A percentile compares a stretch with the other conserved stretches of the same genome.
Conservation (phyloP, 2,113 vertebrate species). For the Podilymbus podiceps region DNA sequence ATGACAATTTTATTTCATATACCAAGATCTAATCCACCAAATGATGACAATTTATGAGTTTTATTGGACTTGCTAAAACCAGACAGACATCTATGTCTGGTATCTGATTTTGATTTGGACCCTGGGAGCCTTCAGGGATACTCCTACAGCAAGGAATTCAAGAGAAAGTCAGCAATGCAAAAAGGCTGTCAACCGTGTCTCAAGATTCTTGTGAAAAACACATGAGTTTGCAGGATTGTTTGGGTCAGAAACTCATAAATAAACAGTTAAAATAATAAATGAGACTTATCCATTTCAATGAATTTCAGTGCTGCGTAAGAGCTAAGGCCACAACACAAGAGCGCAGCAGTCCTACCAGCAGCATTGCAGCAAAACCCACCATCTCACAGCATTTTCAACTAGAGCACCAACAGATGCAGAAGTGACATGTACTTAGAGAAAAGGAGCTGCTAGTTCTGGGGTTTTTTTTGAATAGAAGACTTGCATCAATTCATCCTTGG, state of each 20-base stretch:
- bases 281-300: not conserved
- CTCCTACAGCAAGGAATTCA: not conserved
- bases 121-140: not conserved
- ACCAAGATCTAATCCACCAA: not conserved
- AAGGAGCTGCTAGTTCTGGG: not conserved
- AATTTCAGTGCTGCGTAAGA: not conserved
- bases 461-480: not conserved
- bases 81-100: not conserved
- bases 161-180: not conserved
- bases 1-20: not conserved
- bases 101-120: not conserved
- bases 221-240: not conserved
- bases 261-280: not conserved
- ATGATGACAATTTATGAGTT: not conserved
- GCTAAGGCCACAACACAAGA: not conserved
- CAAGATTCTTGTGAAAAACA: not conserved
- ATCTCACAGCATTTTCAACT: rapidly evolving
- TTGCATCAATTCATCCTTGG: not conserved
- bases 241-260: not conserved
- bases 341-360: not conserved
- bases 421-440: rapidly evolving
- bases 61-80: not conserved
- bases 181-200: not conserved
- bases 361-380: not conserved
- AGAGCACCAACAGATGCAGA: not conserved